Evolutionary conservation across 2,113 vertebrate genomes (phyloP).

Genomic region (Oryctolagus cuniculus): mOryCun1.1 NC_091434.1:153702001-153702500

Average conservation of each 20-base stretch:
- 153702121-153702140: background rate
- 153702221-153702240: background rate
- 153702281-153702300: background rate
- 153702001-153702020: background rate
- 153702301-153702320: conserved; percentile 22
- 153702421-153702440: conserved; percentile 39
- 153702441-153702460: conserved; percentile 36
- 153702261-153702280: background rate
- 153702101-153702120: background rate
- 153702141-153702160: background rate
- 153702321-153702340: conserved; percentile 47
- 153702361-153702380: conserved; percentile 35
- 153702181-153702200: background rate
- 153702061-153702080: background rate
- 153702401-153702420: conserved; percentile 31
- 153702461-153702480: background rate
- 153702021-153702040: background rate
- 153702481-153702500: conserved; percentile 38
- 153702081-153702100: background rate
- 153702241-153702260: background rate
- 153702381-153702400: background rate
- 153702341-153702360: conserved; percentile 33
- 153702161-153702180: background rate
- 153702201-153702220: background rate
- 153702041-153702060: background rate